These are phyloP conservation scores for Geotrypetes seraphini DNA, from an alignment of 2,797 vertebrate species.

Conservation along the genomic window DNA sequence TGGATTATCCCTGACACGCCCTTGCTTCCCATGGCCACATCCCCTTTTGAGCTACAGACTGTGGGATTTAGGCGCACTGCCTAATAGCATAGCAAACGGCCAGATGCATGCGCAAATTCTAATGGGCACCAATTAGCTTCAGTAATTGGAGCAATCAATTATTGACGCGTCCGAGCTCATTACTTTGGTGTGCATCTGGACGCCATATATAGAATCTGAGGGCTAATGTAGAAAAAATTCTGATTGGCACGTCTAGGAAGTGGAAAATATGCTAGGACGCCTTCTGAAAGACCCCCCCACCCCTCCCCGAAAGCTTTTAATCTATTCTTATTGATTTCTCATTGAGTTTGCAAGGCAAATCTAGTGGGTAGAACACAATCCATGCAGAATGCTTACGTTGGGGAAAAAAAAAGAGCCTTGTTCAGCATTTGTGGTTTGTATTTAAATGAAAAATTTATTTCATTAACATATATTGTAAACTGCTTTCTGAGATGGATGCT, in stretches of 20 bases:
- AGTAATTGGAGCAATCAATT: too few species aligned
- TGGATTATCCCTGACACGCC: too few species aligned
- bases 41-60: too few species aligned
- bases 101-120: too few species aligned
- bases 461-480: conserved; percentile 22
- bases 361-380: conserved; percentile 24
- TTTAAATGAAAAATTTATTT: conserved; percentile 39
- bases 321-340: conserved; percentile 36
- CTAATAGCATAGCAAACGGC: too few species aligned
- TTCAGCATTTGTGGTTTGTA: conserved; percentile 35
- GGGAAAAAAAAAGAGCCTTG: conserved; percentile 21
- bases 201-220: too few species aligned
- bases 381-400: conserved; percentile 30
- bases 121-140: too few species aligned
- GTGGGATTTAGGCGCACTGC: too few species aligned
- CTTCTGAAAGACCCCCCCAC: conserved; percentile 14
- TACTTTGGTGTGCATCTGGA: too few species aligned
- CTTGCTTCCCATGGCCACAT: too few species aligned
- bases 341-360: conserved; percentile 43
- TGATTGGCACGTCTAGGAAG: conserved; percentile 27
- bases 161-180: too few species aligned
- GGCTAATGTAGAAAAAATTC: too few species aligned
- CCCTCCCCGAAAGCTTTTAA: conserved; percentile 30
- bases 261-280: conserved; percentile 16
- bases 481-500: conserved; percentile 19